Percentiles rank a stretch among this genome's conserved stretches.
Conservation (phyloP, 2,113 vertebrate genomes). For the Puffinus mauretanicus region DNA sequence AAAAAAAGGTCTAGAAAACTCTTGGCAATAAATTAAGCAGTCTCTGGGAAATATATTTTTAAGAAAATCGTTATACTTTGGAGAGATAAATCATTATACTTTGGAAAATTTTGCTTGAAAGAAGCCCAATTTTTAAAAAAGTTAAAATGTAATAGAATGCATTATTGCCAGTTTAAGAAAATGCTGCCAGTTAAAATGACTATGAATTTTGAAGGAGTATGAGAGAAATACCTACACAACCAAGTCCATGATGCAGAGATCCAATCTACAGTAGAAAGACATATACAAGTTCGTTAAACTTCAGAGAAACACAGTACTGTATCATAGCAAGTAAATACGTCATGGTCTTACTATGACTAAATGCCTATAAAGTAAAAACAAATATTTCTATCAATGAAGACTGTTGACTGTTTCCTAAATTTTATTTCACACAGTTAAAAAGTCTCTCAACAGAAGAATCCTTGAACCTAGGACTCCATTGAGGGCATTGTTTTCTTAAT, state of each 20-base stretch:
- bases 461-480: not conserved
- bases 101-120: not conserved
- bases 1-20: not conserved
- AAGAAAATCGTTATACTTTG: not conserved
- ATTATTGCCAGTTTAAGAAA: not conserved
- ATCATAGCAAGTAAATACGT: slow-evolving; percentile 54
- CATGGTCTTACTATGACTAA: slow-evolving; percentile 45
- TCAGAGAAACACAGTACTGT: slow-evolving; percentile 58
- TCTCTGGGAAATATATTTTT: not conserved
- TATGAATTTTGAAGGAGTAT: not conserved
- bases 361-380: slow-evolving; percentile 58
- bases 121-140: not conserved
- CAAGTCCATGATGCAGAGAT: slow-evolving; percentile 94
- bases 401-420: not conserved
- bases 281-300: slow-evolving; percentile 65
- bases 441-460: not conserved
- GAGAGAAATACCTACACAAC: slow-evolving; percentile 88
- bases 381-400: slow-evolving; percentile 25
- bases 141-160: not conserved
- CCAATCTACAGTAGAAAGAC: slow-evolving; percentile 85
- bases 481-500: slow-evolving; percentile 16
- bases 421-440: not conserved
- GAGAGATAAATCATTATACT: not conserved
- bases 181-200: not conserved
- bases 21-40: not conserved